Conservation (phyloP, 92 coral and sea anemone genomes). For the Umimayanthus chanpuru region DNA sequence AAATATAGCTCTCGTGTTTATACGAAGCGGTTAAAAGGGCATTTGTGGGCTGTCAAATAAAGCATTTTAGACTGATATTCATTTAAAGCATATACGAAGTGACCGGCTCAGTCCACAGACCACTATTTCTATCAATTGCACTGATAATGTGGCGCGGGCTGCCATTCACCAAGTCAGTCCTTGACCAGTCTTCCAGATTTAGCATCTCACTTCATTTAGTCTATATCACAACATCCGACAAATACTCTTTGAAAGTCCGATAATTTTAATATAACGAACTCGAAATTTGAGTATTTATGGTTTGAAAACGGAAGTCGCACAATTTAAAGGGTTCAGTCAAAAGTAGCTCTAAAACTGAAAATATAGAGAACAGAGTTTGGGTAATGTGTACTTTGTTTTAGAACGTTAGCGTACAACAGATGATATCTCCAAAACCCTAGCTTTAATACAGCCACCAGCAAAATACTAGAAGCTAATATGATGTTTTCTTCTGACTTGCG, state of each 20-base stretch:
- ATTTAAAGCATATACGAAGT: slow-evolving; percentile 2
- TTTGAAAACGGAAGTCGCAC: slow-evolving; percentile 35
- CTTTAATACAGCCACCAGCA: slow-evolving; percentile 46
- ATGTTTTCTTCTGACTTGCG: slow-evolving; percentile 25
- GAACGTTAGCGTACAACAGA: neutral
- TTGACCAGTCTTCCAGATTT: neutral
- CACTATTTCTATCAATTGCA: neutral
- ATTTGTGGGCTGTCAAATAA: slow-evolving; percentile 26
- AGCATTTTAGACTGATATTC: slow-evolving; percentile 3
- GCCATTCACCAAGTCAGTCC: neutral
- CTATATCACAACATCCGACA: slow-evolving; percentile 49
- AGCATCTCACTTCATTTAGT: slow-evolving; percentile 10
- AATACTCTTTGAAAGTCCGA: slow-evolving; percentile 32
- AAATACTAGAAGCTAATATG: slow-evolving; percentile 20
- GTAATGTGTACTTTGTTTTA: neutral
- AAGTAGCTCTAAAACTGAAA: neutral
- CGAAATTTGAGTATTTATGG: slow-evolving; percentile 26
- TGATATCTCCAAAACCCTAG: slow-evolving; percentile 1
- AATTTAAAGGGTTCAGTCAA: neutral
- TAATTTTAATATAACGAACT: slow-evolving; percentile 48
- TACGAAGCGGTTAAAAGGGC: slow-evolving; percentile 45
- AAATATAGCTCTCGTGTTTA: slow-evolving; percentile 34
- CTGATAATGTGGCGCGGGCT: neutral
- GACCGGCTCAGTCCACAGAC: neutral
- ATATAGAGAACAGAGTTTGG: neutral